phyloP scores from a whole-genome alignment of 2,888 invertebrate species.

The Nineta flava region DNA sequence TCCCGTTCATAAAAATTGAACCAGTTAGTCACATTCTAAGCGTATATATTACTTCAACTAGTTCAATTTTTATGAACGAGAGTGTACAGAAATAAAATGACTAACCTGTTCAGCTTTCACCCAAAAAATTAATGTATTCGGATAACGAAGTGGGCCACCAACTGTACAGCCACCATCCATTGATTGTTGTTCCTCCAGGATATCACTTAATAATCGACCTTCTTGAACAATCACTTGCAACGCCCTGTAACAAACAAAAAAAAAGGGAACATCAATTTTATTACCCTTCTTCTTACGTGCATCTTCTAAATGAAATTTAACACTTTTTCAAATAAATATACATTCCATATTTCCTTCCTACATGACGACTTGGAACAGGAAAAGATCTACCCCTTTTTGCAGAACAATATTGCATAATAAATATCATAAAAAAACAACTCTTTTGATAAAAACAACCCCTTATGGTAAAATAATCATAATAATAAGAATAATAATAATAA shows the following conservation, averaged over 20 bases:
- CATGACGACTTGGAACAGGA: background rate
- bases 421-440: no score
- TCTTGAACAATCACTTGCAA: constrained; percentile 57
- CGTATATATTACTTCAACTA: no score
- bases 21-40: no score
- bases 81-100: background rate
- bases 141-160: constrained; percentile 60
- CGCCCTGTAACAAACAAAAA: constrained; percentile 36
- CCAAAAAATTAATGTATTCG: constrained; percentile 68
- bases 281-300: background rate
- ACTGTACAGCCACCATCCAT: constrained; percentile 42
- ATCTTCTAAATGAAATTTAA: background rate
- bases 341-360: no score
- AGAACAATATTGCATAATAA: no score
- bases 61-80: no score
- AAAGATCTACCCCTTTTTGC: background rate
- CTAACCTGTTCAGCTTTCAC: constrained; percentile 62
- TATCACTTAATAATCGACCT: constrained; percentile 52
- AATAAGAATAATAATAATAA: no score
- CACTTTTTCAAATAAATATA: no score
- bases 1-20: no score
- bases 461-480: no score
- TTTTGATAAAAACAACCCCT: no score
- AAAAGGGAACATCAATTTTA: background rate
- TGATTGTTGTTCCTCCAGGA: constrained; percentile 47